A percentile compares a stretch with the other conserved stretches of the same genome.
phyloP scores from a whole-genome alignment of 2,888 invertebrate genomes.

The Drosophila leonis region DNA sequence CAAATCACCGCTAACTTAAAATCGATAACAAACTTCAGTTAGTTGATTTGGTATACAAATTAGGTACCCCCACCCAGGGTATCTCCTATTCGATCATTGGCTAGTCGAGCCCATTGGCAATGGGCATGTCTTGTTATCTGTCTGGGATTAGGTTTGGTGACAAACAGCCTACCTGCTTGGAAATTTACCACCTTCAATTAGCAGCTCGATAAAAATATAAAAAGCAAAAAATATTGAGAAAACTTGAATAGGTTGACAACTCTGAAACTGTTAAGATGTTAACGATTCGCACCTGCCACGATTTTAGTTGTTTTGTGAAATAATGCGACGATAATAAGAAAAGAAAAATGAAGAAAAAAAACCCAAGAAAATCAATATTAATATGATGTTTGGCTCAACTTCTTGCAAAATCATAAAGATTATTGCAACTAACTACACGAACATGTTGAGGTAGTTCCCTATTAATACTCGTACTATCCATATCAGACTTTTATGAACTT shows the following conservation, averaged over 20 bases:
- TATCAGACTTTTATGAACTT: conserved; percentile 19
- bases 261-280: conserved; percentile 18
- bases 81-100: neutral
- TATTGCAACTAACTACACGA: conserved; percentile 33
- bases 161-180: conserved; percentile 26
- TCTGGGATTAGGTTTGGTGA: conserved; percentile 52
- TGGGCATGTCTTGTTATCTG: conserved; percentile 54
- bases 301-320: conserved; percentile 48
- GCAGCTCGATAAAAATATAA: conserved; percentile 26
- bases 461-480: conserved; percentile 6
- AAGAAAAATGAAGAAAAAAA: neutral
- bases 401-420: conserved; percentile 63
- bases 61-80: too few relatives aligned
- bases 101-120: neutral
- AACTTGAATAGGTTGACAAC: conserved; percentile 30
- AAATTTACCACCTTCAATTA: conserved; percentile 52
- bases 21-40: neutral
- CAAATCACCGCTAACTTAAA: neutral
- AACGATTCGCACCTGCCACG: conserved; percentile 34
- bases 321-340: conserved; percentile 21
- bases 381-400: conserved; percentile 21
- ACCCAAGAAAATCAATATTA: conserved; percentile 4
- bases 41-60: too few relatives aligned
- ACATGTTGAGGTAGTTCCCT: conserved; percentile 60
- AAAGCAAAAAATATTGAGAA: conserved; percentile 1